These are phyloP conservation scores for Petrosia ficiformis DNA, from an alignment of 37 sponge, comb jelly and placozoan species.

Conservation along the genomic window DNA sequence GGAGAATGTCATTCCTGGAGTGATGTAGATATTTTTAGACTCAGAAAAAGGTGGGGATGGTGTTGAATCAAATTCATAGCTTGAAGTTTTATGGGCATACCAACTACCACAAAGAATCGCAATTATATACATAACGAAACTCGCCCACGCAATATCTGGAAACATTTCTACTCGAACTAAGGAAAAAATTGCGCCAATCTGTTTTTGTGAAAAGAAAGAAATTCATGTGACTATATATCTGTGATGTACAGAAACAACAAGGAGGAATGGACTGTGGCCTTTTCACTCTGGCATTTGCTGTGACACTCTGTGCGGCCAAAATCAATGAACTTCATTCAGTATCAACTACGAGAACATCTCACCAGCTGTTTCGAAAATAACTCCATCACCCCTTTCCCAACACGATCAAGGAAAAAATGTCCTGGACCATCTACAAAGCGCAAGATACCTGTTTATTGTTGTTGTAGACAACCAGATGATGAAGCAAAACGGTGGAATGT, in stretches of 20 bases:
- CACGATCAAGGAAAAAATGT: not conserved
- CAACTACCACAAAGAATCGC: too few species aligned
- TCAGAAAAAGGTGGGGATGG: too few species aligned
- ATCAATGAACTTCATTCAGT: not conserved
- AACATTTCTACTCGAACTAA: not conserved
- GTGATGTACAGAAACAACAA: not conserved
- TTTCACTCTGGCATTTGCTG: constrained; percentile 6
- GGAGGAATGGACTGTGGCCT: constrained; percentile 9
- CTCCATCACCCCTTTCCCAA: not conserved
- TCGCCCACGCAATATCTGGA: too few species aligned
- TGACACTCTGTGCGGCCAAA: not conserved
- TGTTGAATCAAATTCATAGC: too few species aligned
- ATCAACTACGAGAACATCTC: not conserved
- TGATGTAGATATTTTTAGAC: too few species aligned
- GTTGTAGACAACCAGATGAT: too few species aligned
- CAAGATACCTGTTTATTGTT: too few species aligned
- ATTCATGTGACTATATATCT: not conserved
- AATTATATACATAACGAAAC: too few species aligned
- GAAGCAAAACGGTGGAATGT: too few species aligned
- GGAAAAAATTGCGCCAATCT: not conserved
- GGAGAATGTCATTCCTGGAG: too few species aligned
- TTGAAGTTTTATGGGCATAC: too few species aligned
- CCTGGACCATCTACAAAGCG: too few species aligned
- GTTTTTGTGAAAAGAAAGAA: not conserved
- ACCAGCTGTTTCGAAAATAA: not conserved